Percentiles rank a stretch among this genome's conserved stretches.
Evolutionary conservation across 2,113 vertebrate species (phyloP).

Genomic region (Bos taurus): ARS-UCD2.0 NC_037328.1:12201501-12202000

Average conservation of each 20-base stretch:
- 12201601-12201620: rapidly evolving
- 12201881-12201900: neutral
- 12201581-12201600: neutral
- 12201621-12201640: neutral
- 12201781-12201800: neutral
- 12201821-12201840: neutral
- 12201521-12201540: neutral
- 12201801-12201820: neutral
- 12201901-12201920: neutral
- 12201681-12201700: neutral
- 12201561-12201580: neutral
- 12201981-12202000: neutral
- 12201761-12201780: neutral
- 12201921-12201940: neutral
- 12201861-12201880: neutral
- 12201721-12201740: neutral
- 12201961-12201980: neutral
- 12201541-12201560: neutral
- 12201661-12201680: neutral
- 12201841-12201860: neutral
- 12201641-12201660: neutral
- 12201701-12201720: neutral
- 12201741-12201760: neutral
- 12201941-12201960: neutral
- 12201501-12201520: neutral